Conservation (phyloP, 2,888 invertebrate species). For the Pristionchus entomophagus region DNA sequence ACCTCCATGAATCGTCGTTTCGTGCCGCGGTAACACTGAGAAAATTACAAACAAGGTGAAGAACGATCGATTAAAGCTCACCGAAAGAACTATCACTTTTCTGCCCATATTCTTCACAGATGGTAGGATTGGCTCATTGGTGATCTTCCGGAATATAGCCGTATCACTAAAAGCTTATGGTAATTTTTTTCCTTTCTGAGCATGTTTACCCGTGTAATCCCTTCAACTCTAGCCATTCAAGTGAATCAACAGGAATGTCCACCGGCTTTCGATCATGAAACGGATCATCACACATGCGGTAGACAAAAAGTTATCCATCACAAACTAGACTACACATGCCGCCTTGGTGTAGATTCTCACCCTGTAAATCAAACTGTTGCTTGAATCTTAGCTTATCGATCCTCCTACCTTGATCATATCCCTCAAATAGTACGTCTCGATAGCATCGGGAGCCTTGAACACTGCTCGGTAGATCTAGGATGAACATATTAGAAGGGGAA, state of each 20-base stretch:
- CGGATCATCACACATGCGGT: not conserved
- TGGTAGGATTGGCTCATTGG: not conserved
- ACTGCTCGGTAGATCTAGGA: too few relatives aligned
- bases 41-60: too few relatives aligned
- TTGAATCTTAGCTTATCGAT: too few relatives aligned
- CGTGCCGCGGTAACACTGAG: not conserved
- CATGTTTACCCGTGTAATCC: not conserved
- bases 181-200: not conserved
- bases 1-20: not conserved
- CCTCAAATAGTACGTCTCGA: too few relatives aligned
- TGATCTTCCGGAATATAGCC: not conserved
- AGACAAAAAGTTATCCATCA: not conserved
- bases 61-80: not conserved
- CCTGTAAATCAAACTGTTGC: not conserved
- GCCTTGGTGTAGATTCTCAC: not conserved
- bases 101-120: not conserved
- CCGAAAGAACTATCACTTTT: not conserved
- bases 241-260: not conserved
- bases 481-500: too few relatives aligned
- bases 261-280: not conserved
- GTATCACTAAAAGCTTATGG: too few relatives aligned
- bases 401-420: too few relatives aligned
- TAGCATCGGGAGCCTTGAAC: too few relatives aligned
- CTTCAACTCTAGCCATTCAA: not conserved
- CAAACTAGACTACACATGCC: not conserved